These are phyloP conservation scores for Coilia nasus DNA, from an alignment of 2,797 vertebrate genomes.

Conservation along the genomic window DNA sequence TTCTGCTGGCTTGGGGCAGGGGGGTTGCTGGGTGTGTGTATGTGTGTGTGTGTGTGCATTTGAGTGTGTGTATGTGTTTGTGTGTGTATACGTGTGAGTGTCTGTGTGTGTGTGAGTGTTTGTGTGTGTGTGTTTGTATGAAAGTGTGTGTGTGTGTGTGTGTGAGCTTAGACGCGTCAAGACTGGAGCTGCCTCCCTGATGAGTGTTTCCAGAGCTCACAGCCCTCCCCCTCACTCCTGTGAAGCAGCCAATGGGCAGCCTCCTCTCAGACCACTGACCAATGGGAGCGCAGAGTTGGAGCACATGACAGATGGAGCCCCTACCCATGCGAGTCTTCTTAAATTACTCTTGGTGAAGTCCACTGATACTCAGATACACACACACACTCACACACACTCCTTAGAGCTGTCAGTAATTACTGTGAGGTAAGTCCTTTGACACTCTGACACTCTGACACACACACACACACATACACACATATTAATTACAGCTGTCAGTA, in stretches of 20 bases:
- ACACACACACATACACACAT: slow-evolving; percentile 46
- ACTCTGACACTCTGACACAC: background rate
- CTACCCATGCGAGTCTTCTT: background rate
- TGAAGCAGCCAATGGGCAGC: background rate
- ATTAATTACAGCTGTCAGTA: slow-evolving; percentile 15
- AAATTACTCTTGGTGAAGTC: background rate
- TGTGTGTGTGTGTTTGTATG: slow-evolving; percentile 24
- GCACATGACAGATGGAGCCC: background rate
- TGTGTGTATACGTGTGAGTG: background rate
- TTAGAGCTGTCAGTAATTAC: too few relatives aligned
- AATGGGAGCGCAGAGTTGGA: background rate
- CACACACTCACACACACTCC: too few relatives aligned
- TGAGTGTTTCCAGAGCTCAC: background rate
- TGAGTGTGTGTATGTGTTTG: background rate
- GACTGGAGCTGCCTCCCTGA: background rate
- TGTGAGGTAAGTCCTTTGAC: too few relatives aligned
- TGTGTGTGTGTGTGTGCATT: slow-evolving; percentile 1
- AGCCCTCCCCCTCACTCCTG: background rate
- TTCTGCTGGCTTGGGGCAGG: too few relatives aligned
- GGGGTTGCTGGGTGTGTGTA: slow-evolving; percentile 47
- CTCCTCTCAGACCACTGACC: background rate
- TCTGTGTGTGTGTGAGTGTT: background rate
- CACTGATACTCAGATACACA: background rate
- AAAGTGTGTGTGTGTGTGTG: background rate
- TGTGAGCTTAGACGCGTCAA: background rate